Conservation (phyloP, 2,797 vertebrate genomes). For the Simalia tracyae region DNA sequence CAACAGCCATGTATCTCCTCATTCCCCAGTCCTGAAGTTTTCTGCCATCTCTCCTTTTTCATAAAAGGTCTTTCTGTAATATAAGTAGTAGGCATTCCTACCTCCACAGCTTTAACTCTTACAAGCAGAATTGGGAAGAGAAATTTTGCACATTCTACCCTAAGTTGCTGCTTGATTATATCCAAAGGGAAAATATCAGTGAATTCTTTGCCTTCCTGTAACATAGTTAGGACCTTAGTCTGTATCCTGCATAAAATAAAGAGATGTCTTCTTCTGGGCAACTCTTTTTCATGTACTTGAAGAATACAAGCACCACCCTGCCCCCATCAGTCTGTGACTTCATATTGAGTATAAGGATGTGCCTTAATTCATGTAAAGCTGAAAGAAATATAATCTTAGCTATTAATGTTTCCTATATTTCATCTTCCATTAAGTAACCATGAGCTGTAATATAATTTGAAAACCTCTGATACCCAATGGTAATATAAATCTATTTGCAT, state of each 20-base stretch:
- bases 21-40: background rate
- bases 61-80: background rate
- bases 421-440: too few species aligned
- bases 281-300: background rate
- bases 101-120: background rate
- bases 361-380: background rate
- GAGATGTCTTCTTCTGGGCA: background rate
- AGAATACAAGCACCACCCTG: background rate
- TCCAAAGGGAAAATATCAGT: background rate
- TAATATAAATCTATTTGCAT: too few species aligned
- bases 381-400: too few species aligned
- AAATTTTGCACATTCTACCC: background rate
- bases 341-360: background rate
- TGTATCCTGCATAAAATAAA: background rate
- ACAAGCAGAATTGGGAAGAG: background rate
- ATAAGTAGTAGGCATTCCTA: background rate
- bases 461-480: too few species aligned
- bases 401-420: too few species aligned
- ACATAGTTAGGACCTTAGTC: background rate
- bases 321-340: background rate
- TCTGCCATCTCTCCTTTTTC: background rate
- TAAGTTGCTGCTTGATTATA: background rate
- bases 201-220: background rate
- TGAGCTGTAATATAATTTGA: too few species aligned
- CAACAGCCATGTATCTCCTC: background rate